A percentile compares a stretch with the other conserved stretches of the same genome.
phyloP scores from a whole-genome alignment of 2,113 vertebrate genomes.

The Pterocles burchelli region DNA sequence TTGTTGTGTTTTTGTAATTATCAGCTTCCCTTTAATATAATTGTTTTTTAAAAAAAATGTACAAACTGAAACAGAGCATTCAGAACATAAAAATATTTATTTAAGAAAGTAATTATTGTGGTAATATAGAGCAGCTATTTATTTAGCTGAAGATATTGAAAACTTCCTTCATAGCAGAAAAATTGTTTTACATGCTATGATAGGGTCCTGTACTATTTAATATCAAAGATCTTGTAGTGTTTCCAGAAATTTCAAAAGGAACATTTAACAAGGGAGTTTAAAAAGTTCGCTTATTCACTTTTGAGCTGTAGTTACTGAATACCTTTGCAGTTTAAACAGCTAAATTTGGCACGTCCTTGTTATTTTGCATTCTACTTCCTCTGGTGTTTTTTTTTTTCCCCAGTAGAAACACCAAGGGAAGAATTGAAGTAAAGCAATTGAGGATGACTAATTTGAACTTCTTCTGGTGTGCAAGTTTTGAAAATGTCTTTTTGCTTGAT shows the following conservation, averaged over 20 bases:
- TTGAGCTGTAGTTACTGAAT: neutral
- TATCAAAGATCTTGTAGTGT: neutral
- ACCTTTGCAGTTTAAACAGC: neutral
- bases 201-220: neutral
- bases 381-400: neutral
- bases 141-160: neutral
- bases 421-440: neutral
- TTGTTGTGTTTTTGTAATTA: neutral
- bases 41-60: neutral
- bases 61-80: neutral
- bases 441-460: neutral
- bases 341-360: neutral
- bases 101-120: neutral
- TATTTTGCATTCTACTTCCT: neutral
- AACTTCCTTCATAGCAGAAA: neutral
- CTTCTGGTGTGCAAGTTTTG: neutral
- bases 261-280: rapidly evolving
- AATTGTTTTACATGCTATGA: neutral
- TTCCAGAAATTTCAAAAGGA: neutral
- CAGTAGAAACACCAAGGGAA: neutral
- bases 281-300: neutral
- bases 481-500: neutral
- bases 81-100: neutral
- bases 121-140: neutral
- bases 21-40: neutral